Base-by-base conservation (phyloP, 2,888 invertebrate species). In the Tetragnatha montana region DNA sequence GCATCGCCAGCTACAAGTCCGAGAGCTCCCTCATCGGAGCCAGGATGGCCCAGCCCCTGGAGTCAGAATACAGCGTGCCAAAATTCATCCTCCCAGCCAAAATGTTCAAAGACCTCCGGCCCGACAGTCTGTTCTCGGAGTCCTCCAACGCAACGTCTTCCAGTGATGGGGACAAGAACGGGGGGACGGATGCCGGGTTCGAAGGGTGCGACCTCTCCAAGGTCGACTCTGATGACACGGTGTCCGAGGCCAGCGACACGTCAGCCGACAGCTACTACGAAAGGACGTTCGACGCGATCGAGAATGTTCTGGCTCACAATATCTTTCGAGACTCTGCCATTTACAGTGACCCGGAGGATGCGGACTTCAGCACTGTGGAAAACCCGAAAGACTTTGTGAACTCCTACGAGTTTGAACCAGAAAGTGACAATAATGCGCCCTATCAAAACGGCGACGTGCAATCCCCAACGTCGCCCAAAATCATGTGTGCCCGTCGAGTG, bases 61-160 rank as follows among this genome's bases (percentile, higher is more conserved):
- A 93, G 76, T 96, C 96, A 0, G 97, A 97, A 93, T 97, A 97
- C 92, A 96, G 96, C 0, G 97, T 97, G 93, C 97, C 97, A 0
- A 95, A 95, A 81, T 95, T 96, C 21, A 94, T 97, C 22, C 95
- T 95, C 73, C 94, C 94, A 7, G 93, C 92, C 81, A 91, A 87
- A 89, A 91, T 75, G 14, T 86, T 91, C n/a, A 88, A 91, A 76
- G 91, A 91, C 47, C 83, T 91, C n/a, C 91, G 94, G 79, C 93
- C 94, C 6, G 93, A 93, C 86, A 93, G 93, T 50, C 94, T 95
- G 68, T 94, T 95, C 92, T 95, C 95, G 0, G 95, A 95, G 91
- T 95, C 95, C 19, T 93, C 93, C 51, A 93, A 92, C 19, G 92
- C 92, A n/a, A 93, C 93, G 47, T 92, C 93, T n/a, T 92, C 93